phyloP scores from a whole-genome alignment of 2,888 invertebrate genomes.

The Torymus tubicola region DNA sequence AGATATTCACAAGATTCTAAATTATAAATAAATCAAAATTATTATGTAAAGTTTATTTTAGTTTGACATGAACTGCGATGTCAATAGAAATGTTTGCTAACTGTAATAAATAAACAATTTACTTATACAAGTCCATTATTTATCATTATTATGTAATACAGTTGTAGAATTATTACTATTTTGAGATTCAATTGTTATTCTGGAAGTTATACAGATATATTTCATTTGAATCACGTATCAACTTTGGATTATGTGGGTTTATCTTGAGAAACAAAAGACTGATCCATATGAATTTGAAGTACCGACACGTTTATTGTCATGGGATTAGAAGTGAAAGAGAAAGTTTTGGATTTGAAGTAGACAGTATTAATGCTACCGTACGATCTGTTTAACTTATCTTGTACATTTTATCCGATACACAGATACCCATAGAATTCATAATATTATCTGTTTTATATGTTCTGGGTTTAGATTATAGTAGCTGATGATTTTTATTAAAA shows the following conservation, averaged over 20 bases:
- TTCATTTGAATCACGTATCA: constrained; percentile 15
- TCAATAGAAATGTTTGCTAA: too few relatives aligned
- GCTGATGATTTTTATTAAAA: too few relatives aligned
- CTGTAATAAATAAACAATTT: too few relatives aligned
- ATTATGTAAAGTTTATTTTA: too few relatives aligned
- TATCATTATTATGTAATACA: not conserved
- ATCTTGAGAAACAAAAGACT: constrained; percentile 1
- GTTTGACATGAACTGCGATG: too few relatives aligned
- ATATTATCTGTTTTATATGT: too few relatives aligned
- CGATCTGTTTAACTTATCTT: constrained; percentile 20
- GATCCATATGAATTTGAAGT: constrained; percentile 26
- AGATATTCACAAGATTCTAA: too few relatives aligned
- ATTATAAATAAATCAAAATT: too few relatives aligned
- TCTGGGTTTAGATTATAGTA: too few relatives aligned
- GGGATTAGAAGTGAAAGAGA: constrained; percentile 9
- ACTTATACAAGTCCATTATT: too few relatives aligned
- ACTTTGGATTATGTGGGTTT: constrained; percentile 20
- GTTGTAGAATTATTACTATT: not conserved
- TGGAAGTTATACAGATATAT: not conserved
- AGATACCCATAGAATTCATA: not conserved
- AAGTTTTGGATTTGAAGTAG: constrained; percentile 8
- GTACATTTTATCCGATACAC: constrained; percentile 2
- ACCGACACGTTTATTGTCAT: constrained; percentile 24
- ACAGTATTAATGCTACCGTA: not conserved
- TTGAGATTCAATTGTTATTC: not conserved